These are phyloP conservation scores for Hippoglossus stenolepis DNA, from an alignment of 2,113 vertebrate species.

Conservation along the genomic window DNA sequence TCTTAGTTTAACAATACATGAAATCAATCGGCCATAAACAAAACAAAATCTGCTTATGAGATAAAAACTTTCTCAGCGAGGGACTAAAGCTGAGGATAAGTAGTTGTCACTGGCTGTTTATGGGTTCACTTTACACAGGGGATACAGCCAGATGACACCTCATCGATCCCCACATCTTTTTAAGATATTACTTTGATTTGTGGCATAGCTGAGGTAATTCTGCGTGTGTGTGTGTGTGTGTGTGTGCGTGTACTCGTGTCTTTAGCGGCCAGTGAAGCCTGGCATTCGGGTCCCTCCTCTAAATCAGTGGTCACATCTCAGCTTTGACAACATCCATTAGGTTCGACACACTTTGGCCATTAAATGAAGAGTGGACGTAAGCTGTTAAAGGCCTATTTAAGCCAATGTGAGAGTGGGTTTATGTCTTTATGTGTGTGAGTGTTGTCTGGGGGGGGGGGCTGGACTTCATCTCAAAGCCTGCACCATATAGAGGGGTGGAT, in stretches of 20 bases:
- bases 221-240: conserved; percentile 2
- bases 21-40: conserved; percentile 40
- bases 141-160: conserved; percentile 57
- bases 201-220: conserved; percentile 61
- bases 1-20: conserved; percentile 26
- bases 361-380: conserved; percentile 66
- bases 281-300: conserved; percentile 59
- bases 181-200: conserved; percentile 77
- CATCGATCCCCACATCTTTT: conserved; percentile 68
- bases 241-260: neutral
- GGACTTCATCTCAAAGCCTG: conserved; percentile 56
- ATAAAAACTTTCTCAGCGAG: conserved; percentile 7
- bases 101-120: conserved; percentile 55
- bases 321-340: conserved; percentile 80
- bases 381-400: conserved; percentile 72
- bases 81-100: conserved; percentile 21
- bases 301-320: conserved; percentile 73
- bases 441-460: conserved; percentile 23
- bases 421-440: conserved; percentile 44
- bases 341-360: conserved; percentile 70
- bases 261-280: conserved; percentile 43
- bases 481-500: conserved; percentile 62
- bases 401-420: conserved; percentile 48
- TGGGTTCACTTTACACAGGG: conserved; percentile 58
- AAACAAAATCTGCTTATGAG: conserved; percentile 33